Evolutionary conservation across 2,113 vertebrate genomes (phyloP).

Genomic region (Mastomys coucha): DNA sequence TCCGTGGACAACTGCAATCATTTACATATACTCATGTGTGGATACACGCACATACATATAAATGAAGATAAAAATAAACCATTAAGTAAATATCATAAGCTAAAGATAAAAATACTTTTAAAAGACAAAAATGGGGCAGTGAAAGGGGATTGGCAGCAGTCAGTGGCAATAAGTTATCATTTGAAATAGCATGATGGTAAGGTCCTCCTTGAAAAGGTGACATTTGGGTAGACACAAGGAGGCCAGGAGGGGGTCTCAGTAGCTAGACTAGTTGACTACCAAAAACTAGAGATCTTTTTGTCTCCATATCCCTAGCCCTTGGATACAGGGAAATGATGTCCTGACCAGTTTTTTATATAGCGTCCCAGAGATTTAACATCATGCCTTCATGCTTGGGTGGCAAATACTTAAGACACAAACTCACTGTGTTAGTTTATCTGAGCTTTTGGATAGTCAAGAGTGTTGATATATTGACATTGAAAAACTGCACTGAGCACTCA

Average conservation of each 20-base stretch:
- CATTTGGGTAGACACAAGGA: background rate
- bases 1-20: background rate
- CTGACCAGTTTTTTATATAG: no score
- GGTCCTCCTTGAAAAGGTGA: background rate
- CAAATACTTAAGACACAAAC: background rate
- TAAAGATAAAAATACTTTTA: background rate
- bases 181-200: background rate
- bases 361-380: no score
- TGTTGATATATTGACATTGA: background rate
- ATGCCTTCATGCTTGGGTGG: no score
- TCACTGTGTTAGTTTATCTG: background rate
- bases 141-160: fast-evolving
- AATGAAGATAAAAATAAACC: background rate
- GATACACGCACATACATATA: background rate
- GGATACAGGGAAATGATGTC: no score
- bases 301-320: no score
- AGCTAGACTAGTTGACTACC: background rate
- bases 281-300: no score
- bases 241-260: background rate
- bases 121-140: background rate
- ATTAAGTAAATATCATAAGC: background rate
- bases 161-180: background rate
- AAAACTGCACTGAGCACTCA: background rate
- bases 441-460: background rate
- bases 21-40: background rate